Evolutionary conservation across 2,797 vertebrate species (phyloP).

Genomic region (Platyrinchus mystaceus): DNA sequence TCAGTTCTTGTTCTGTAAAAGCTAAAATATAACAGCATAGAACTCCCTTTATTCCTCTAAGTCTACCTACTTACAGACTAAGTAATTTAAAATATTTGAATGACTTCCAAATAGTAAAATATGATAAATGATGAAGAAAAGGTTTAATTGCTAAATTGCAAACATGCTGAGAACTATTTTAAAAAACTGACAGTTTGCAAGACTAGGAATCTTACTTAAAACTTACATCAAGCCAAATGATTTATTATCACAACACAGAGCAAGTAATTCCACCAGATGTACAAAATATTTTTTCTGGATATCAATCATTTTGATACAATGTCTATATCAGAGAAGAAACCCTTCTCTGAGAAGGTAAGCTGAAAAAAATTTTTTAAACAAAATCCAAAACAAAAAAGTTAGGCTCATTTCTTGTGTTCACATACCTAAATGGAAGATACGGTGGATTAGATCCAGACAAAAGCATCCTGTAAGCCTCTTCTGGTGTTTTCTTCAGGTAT

Average conservation of each 20-base stretch:
- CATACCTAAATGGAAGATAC: slow-evolving; percentile 96
- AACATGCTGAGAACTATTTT: neutral
- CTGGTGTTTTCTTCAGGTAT: slow-evolving; percentile 95
- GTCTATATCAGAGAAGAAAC: neutral
- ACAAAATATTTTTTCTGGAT: neutral
- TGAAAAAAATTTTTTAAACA: neutral
- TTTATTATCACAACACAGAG: neutral
- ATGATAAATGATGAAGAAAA: neutral
- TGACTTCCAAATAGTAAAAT: neutral
- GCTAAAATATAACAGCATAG: neutral
- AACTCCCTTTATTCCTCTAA: neutral
- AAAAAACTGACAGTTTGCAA: neutral
- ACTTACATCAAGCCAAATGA: neutral
- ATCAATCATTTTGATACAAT: neutral
- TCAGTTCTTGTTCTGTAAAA: neutral
- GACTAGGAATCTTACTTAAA: neutral
- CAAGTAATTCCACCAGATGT: neutral
- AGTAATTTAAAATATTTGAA: neutral
- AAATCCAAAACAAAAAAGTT: neutral
- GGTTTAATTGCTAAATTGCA: neutral
- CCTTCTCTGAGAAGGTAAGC: neutral
- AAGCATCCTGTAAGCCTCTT: slow-evolving; percentile 90
- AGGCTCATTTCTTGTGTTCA: neutral
- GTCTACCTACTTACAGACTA: neutral
- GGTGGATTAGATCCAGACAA: slow-evolving; percentile 88